These are phyloP conservation scores for Cephus pulcher DNA, from an alignment of 2,888 invertebrate species.

Conservation along the genomic window DNA sequence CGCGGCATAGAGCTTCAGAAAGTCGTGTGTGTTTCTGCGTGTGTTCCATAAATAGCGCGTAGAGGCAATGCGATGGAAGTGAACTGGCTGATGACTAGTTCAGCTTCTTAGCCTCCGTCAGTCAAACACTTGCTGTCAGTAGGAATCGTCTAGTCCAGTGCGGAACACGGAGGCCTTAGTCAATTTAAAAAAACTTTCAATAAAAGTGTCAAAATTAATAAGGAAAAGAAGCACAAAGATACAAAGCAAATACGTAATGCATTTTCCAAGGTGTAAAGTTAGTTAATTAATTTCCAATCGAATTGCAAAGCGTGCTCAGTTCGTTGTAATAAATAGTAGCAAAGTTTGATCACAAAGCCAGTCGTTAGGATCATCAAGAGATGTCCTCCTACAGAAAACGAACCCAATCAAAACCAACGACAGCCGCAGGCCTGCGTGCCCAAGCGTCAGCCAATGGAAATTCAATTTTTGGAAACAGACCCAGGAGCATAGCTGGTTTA, in stretches of 20 bases:
- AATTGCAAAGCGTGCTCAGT: not conserved
- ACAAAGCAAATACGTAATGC: not conserved
- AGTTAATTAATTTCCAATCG: not conserved
- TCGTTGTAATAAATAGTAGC: not conserved
- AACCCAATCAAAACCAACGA: conserved; percentile 60
- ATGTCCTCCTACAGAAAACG: conserved; percentile 64
- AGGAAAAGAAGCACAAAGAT: not conserved
- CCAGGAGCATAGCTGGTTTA: conserved; percentile 57
- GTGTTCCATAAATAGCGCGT: conserved; percentile 34
- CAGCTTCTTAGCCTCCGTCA: conserved; percentile 51
- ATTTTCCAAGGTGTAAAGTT: not conserved
- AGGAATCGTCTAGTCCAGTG: conserved; percentile 10
- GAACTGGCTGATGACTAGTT: conserved; percentile 53
- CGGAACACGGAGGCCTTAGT: not conserved
- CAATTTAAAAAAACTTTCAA: not conserved
- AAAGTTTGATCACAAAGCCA: not conserved
- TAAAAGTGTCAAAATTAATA: not conserved
- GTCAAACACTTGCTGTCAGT: conserved; percentile 62
- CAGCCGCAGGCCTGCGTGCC: conserved; percentile 62
- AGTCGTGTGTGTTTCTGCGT: conserved; percentile 41
- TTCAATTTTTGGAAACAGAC: conserved; percentile 63
- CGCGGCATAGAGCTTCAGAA: conserved; percentile 35
- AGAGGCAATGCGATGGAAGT: conserved; percentile 35
- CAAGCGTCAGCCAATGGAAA: conserved; percentile 64
- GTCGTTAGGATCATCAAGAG: conserved; percentile 7